Evolutionary conservation across 2,113 vertebrate genomes (phyloP).

Genomic region (Haemorhous mexicanus): DNA sequence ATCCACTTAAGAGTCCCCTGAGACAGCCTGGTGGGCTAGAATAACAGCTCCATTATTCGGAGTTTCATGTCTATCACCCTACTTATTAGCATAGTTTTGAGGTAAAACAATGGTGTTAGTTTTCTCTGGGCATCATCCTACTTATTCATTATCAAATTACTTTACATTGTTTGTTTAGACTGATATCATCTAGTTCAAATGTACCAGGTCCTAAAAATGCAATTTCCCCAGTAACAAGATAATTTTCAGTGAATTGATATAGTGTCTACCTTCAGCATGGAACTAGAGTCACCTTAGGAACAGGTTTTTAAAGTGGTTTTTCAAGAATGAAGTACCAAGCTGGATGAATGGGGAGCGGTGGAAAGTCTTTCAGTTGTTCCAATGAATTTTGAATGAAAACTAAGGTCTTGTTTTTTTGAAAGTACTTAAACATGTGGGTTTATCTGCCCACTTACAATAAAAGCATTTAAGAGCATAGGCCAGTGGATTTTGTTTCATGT

Average conservation of each 20-base stretch:
- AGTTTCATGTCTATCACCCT: conserved; percentile 35
- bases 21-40: conserved; percentile 45
- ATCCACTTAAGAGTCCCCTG: conserved; percentile 47
- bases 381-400: neutral
- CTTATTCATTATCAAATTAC: conserved; percentile 62
- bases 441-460: neutral
- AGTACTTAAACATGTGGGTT: neutral
- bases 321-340: neutral
- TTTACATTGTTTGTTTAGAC: conserved; percentile 54
- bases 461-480: neutral
- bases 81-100: conserved; percentile 66
- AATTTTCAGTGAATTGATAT: neutral
- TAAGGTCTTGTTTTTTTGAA: neutral
- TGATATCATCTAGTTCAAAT: conserved; percentile 6
- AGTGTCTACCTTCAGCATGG: neutral
- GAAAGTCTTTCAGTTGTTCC: neutral
- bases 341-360: neutral
- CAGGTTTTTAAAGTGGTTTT: neutral
- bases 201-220: conserved; percentile 12
- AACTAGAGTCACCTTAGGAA: neutral
- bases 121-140: conserved; percentile 38
- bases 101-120: conserved; percentile 58
- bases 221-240: neutral
- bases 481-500: neutral
- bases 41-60: conserved; percentile 60